Evolutionary conservation across 2,113 vertebrate genomes (phyloP), one percentile per base, ranked within the genome.

Genomic region (Rallus limicola): DNA sequence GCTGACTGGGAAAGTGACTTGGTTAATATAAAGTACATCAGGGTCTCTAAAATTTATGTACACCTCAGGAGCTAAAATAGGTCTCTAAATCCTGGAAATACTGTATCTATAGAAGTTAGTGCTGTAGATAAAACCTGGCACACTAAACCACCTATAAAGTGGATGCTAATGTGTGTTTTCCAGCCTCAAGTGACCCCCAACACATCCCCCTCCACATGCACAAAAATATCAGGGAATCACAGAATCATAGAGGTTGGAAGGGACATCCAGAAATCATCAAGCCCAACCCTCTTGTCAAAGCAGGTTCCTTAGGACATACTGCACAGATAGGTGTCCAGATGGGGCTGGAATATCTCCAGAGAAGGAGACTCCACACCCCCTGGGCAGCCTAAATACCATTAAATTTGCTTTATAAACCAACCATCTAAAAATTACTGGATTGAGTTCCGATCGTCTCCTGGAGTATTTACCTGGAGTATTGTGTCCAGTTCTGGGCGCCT

Each of bases 71-170:
- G 56, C 62, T 60, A 52, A 60, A 72, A n/a, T 4, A 46, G 14
- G 23, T 28, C n/a, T 52, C 50, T 34, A 46, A 46, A n/a, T 36
- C 21, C 58, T 26, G 13, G 38, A 65, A 83, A 48, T 58, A 25
- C 5, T 24, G 2, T 3, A 11, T 4, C 17, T 42, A 62, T 29
- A 38, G 5, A 38, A 68, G 19, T 53, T 36, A 40, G 55, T 19
- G 68, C 56, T 48, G 86, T 7, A 81, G 79, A 90, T 91, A 82
- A 87, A 88, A 94, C 72, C 87, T 81, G 59, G 56, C 82, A 88
- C 68, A 63, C 9, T 55, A 62, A 95, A 76, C 13, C 0, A 0
- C 50, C 79, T 83, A 31, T 4, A 50, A 50, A 92, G 87, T 84
- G 70, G 79, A 44, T 67, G 77, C 75, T 88, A 93, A 90, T 21